Evolutionary conservation across 2,797 vertebrate genomes (phyloP).

Genomic region (Mastacembelus armatus): DNA sequence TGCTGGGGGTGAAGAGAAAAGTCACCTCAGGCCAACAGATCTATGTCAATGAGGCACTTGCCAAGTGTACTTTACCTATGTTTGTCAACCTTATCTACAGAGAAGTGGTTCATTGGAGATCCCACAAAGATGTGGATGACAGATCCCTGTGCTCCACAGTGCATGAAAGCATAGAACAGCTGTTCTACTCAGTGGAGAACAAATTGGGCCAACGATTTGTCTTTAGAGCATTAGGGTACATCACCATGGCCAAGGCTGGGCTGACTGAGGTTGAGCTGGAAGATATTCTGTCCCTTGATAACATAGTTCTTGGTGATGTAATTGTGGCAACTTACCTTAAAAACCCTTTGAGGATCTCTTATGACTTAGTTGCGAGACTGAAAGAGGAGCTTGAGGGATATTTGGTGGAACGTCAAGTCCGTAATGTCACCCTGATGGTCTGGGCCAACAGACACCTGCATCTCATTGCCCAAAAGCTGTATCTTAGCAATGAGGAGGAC

Average conservation of each 20-base stretch:
- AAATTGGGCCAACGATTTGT: constrained; percentile 92
- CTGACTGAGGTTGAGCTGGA: constrained; percentile 97
- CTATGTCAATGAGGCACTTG: constrained; percentile 97
- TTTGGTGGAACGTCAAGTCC: constrained; percentile 95
- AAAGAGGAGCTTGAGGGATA: constrained; percentile 96
- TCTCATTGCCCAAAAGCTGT: constrained; percentile 98
- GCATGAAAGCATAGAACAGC: constrained; percentile 97
- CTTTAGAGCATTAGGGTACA: constrained; percentile 94
- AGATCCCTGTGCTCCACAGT: constrained; percentile 95
- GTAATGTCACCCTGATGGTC: constrained; percentile 93
- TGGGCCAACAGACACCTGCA: constrained; percentile 99
- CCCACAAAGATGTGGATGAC: constrained; percentile 98
- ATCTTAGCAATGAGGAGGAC: constrained; percentile 92
- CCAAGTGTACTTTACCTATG: constrained; percentile 98
- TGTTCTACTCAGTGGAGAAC: constrained; percentile 95
- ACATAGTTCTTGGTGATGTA: constrained; percentile 93
- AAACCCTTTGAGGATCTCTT: constrained; percentile 94
- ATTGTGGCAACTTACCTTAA: constrained; percentile 87
- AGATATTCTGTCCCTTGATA: constrained; percentile 97
- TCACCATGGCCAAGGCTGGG: constrained; percentile 96
- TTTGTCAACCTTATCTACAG: constrained; percentile 98
- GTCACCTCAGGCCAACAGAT: constrained; percentile 99
- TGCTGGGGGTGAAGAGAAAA: constrained; percentile 94
- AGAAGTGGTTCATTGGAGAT: constrained; percentile 96
- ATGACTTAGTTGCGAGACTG: constrained; percentile 92